These are phyloP conservation scores for Prionailurus bengalensis DNA, from an alignment of 2,113 vertebrate species.

Conservation along the genomic window DNA sequence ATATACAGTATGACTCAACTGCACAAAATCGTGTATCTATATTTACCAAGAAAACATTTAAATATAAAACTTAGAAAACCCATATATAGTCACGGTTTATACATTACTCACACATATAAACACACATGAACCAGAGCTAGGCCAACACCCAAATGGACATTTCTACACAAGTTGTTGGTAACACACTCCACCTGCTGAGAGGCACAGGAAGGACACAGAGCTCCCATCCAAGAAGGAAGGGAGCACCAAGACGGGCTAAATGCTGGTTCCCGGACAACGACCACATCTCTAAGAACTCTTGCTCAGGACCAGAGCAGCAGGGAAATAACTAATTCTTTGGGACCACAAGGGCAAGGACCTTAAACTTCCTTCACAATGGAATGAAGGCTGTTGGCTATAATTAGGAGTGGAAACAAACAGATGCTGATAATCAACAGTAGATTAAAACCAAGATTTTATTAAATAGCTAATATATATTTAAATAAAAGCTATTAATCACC, in stretches of 20 bases:
- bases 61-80: slow-evolving; percentile 24
- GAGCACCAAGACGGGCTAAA: accelerated
- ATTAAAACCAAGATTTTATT: slow-evolving; percentile 59
- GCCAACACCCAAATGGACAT: neutral
- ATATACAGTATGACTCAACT: neutral
- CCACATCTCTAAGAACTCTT: neutral
- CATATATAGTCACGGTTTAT: neutral
- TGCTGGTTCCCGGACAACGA: accelerated
- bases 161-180: neutral
- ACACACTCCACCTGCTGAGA: neutral
- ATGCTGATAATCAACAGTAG: slow-evolving; percentile 57
- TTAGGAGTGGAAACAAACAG: slow-evolving; percentile 53
- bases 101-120: neutral
- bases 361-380: slow-evolving; percentile 14
- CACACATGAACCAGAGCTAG: neutral
- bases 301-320: neutral
- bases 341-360: neutral
- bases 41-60: neutral
- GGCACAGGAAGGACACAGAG: neutral
- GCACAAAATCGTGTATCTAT: neutral
- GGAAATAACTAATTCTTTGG: slow-evolving; percentile 5
- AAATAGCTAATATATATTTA: neutral
- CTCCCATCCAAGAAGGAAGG: neutral
- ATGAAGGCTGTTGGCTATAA: slow-evolving; percentile 48
- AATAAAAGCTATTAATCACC: neutral